A percentile compares a stretch with the other conserved stretches of the same genome.
Evolutionary conservation across 2,113 vertebrate species (phyloP).

Genomic region (Gadus chalcogrammus): DNA sequence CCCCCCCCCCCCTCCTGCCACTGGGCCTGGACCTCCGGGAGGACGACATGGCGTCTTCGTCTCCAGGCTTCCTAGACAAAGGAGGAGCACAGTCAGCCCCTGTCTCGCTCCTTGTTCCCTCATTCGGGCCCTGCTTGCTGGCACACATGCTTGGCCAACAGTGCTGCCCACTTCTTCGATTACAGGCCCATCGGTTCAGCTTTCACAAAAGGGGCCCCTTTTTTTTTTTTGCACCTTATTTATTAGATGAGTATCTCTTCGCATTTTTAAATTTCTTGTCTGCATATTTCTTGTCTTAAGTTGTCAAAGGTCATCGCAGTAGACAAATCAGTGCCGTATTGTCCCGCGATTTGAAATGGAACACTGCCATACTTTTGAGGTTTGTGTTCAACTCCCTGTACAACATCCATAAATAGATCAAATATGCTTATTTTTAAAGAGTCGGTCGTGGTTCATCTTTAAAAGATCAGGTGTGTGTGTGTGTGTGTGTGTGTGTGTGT

Average conservation of each 20-base stretch:
- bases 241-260: background rate
- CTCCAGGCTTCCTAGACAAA: background rate
- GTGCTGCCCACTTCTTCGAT: background rate
- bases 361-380: background rate
- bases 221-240: background rate
- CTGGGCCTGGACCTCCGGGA: background rate
- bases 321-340: too few species aligned
- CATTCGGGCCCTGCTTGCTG: background rate
- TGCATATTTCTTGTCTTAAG: background rate
- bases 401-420: constrained; percentile 33
- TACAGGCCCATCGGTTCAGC: background rate
- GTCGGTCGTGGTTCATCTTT: constrained; percentile 43
- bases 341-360: too few species aligned
- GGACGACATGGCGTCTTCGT: background rate
- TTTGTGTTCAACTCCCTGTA: background rate
- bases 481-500: constrained; percentile 2
- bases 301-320: background rate
- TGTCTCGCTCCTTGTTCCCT: background rate
- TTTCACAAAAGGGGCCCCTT: background rate
- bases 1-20: background rate
- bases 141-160: background rate
- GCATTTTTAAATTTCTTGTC: too few species aligned
- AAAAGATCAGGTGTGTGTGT: constrained; percentile 24
- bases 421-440: constrained; percentile 47
- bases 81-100: background rate